Conservation (phyloP, 2,797 vertebrate species). For the Crax fasciolata region DNA sequence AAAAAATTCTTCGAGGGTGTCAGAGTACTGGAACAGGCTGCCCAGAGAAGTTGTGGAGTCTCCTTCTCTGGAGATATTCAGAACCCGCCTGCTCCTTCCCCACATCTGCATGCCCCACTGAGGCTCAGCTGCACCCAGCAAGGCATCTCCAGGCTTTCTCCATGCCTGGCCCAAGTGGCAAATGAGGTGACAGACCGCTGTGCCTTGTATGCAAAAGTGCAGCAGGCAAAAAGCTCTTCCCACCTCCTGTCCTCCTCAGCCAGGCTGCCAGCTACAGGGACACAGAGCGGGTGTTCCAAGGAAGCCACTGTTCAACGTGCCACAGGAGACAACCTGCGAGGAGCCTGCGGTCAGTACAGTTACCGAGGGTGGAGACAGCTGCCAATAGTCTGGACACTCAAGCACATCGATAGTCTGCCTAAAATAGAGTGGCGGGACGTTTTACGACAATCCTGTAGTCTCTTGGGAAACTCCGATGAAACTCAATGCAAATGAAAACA, state of each 20-base stretch:
- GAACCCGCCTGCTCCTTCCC: background rate
- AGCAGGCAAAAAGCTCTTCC: background rate
- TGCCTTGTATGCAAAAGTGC: background rate
- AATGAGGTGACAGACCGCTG: background rate
- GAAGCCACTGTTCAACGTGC: background rate
- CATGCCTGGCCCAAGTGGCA: background rate
- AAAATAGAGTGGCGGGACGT: background rate
- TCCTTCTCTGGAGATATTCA: background rate
- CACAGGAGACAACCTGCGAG: background rate
- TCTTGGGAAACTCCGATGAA: background rate
- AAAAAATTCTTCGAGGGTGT: background rate
- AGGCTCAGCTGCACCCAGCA: fast-evolving
- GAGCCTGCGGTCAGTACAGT: background rate
- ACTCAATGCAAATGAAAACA: slow-evolving; percentile 13
- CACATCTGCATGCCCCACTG: fast-evolving
- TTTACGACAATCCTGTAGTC: background rate
- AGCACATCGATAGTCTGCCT: background rate
- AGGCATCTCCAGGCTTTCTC: background rate
- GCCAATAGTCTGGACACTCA: background rate
- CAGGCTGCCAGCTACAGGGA: background rate
- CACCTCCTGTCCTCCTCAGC: background rate
- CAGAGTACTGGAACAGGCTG: background rate
- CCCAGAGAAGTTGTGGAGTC: background rate
- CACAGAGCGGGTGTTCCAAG: background rate
- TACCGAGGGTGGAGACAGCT: background rate